Base-by-base conservation (phyloP, 2,888 invertebrate species). In the Lutraria lutraria region DNA sequence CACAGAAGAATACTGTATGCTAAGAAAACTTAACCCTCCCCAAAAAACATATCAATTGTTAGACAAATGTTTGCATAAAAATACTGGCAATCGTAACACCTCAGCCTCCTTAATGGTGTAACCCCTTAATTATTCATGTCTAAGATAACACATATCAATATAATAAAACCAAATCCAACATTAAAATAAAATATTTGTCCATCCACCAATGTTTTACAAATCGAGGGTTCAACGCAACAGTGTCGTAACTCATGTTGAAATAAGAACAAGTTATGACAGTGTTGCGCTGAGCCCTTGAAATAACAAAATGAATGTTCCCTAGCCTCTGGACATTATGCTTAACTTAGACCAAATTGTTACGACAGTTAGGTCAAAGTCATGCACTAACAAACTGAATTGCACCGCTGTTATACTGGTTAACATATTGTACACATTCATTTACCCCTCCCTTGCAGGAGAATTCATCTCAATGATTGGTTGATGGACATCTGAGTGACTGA, bases 391-490 rank as follows among this genome's bases (percentile, higher is more conserved):
- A 53, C 82, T 53, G n/a, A 82, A 56, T 56, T 34, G 16, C 76
- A 68, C 76, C 76, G 16, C 76, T 76, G 76, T 76, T 72, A 84
- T 31, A 79, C 56, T 79, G 56, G 60, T 76, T 43, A 60, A 85
- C 81, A 81, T 29, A 56, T 52, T 83, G 52, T 54, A 72, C 85
- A 90, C 63, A 79, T 81, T 91, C 63, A 79, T 81, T 91, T 91
- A 89, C 89, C 91, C 85, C 79, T 88, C 85, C 84, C 86, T 79
- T 16, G 34, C 53, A 54, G 88, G 76, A 81, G 86, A 79, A 16
- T 88, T 83, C 85, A 81, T 52, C 83, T 88, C 88, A 68, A 88
- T 89, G 88, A 91, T 88, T 91, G 91, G 91, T 52, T 89, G 86
- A 82, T 87, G 83, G 12, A 83, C 76, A 63, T 84, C 86, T 85